phyloP scores from a whole-genome alignment of 1,140 invertebrate genomes.

The Tribolium madens region DNA sequence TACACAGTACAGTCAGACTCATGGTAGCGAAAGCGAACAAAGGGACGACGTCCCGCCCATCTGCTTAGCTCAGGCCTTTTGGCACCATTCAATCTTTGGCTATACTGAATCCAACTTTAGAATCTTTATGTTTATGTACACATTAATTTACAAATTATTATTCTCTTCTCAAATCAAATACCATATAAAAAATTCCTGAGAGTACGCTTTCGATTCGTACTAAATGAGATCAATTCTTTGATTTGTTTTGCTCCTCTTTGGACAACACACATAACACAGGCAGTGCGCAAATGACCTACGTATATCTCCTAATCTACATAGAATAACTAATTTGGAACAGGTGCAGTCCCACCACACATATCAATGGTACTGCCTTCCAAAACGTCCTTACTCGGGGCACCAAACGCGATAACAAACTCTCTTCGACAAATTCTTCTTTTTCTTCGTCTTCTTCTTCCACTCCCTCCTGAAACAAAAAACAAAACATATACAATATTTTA shows the following conservation, averaged over 20 bases:
- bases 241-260: slow-evolving; percentile 64
- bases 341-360: slow-evolving; percentile 63
- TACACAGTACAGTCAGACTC: slow-evolving; percentile 62
- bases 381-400: slow-evolving; percentile 62
- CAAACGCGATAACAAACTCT: slow-evolving; percentile 62
- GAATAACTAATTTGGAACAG: slow-evolving; percentile 51
- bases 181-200: slow-evolving; percentile 63
- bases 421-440: not conserved
- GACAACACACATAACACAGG: slow-evolving; percentile 51
- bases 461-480: slow-evolving; percentile 46
- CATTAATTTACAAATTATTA: slow-evolving; percentile 39
- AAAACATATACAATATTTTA: not conserved
- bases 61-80: slow-evolving; percentile 54
- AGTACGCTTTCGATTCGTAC: slow-evolving; percentile 55
- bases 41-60: slow-evolving; percentile 54
- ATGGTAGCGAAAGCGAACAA: slow-evolving; percentile 61
- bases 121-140: slow-evolving; percentile 51
- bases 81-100: slow-evolving; percentile 63
- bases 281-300: slow-evolving; percentile 58
- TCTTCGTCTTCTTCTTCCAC: not conserved
- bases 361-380: slow-evolving; percentile 63
- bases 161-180: slow-evolving; percentile 47
- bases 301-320: slow-evolving; percentile 45
- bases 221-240: slow-evolving; percentile 65
- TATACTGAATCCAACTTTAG: slow-evolving; percentile 62